phyloP scores from a whole-genome alignment of 2,797 vertebrate species.

The Sebastes glaucus region DNA sequence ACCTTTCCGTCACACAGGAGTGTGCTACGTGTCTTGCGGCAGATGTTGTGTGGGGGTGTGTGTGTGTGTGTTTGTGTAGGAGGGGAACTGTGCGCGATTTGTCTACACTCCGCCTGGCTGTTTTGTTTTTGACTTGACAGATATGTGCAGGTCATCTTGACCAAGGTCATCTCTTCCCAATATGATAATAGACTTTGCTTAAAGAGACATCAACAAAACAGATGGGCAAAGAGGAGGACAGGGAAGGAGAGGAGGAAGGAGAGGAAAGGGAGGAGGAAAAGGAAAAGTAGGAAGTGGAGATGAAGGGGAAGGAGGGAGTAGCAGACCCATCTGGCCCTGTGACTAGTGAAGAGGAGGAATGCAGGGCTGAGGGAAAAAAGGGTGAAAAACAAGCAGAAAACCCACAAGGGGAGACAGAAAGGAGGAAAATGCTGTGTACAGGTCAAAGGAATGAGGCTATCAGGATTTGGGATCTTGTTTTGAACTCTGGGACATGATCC shows the following conservation, averaged over 20 bases:
- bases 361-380: conserved; percentile 39
- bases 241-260: conserved; percentile 36
- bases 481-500: conserved; percentile 55
- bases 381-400: conserved; percentile 60
- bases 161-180: conserved; percentile 68
- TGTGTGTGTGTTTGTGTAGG: conserved; percentile 11
- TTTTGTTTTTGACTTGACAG: conserved; percentile 54
- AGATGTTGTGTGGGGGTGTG: conserved; percentile 50
- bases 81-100: conserved; percentile 17
- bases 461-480: conserved; percentile 55
- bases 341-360: conserved; percentile 58
- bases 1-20: conserved; percentile 24
- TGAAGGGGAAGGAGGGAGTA: conserved; percentile 60
- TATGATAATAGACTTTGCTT: conserved; percentile 46
- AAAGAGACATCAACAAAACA: conserved; percentile 41
- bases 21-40: conserved; percentile 34
- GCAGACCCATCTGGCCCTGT: conserved; percentile 48
- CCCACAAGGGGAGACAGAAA: conserved; percentile 36
- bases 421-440: conserved; percentile 32
- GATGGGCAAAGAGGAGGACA: conserved; percentile 63
- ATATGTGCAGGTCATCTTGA: conserved; percentile 76
- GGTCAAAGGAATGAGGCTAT: conserved; percentile 57
- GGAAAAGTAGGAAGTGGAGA: conserved; percentile 54
- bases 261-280: conserved; percentile 51
- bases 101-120: conserved; percentile 42